phyloP scores from a whole-genome alignment of 2,797 vertebrate genomes.

The Coilia nasus region DNA sequence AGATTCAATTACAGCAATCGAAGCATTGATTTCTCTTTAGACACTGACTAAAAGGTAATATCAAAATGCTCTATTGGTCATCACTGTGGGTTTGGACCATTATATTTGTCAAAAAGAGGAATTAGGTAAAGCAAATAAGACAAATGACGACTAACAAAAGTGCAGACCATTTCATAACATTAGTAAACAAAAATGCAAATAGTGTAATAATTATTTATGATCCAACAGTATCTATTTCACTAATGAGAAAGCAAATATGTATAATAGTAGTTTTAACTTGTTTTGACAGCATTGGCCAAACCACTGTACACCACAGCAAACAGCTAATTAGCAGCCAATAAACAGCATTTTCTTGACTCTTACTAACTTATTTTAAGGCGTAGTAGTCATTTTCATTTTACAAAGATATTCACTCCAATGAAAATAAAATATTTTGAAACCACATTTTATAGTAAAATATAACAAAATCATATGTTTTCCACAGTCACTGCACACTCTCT shows the following conservation, averaged over 20 bases:
- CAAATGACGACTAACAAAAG: neutral
- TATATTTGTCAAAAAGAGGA: neutral
- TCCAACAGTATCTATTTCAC: neutral
- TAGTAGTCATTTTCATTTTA: neutral
- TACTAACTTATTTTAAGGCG: neutral
- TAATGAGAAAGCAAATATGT: constrained; percentile 6
- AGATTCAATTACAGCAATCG: neutral
- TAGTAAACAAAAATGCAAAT: neutral
- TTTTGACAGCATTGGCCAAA: neutral
- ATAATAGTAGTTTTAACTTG: neutral
- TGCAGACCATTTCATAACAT: neutral
- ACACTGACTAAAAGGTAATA: no score
- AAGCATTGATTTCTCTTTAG: neutral
- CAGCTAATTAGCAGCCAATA: neutral
- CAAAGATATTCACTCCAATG: neutral
- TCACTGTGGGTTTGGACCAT: no score
- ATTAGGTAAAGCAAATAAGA: neutral
- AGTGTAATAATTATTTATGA: neutral
- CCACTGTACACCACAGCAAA: neutral
- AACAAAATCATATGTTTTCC: neutral
- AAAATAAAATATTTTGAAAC: neutral
- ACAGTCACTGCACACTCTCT: neutral
- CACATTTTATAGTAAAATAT: constrained; percentile 8
- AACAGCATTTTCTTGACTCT: neutral
- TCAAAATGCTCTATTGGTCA: no score